Percentiles rank a stretch among this genome's conserved stretches.
Evolutionary conservation across 2,797 vertebrate species (phyloP).

Genomic region (Aplochiton taeniatus): DNA sequence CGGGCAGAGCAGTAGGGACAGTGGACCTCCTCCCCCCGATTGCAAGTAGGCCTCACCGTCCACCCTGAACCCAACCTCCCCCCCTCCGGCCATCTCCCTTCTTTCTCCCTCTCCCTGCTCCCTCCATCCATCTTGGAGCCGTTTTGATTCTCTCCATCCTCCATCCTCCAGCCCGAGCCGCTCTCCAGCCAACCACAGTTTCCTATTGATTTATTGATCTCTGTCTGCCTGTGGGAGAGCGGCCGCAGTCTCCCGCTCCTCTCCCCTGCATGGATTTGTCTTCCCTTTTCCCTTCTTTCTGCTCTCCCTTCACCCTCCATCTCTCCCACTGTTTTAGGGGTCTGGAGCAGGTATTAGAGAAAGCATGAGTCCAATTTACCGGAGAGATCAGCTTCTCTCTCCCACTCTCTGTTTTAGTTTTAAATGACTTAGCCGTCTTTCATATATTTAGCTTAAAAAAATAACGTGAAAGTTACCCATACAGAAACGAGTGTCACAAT

Average conservation of each 20-base stretch:
- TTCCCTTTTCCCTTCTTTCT: conserved; percentile 75
- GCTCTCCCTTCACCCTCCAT: conserved; percentile 66
- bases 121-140: conserved; percentile 65
- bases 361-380: conserved; percentile 87
- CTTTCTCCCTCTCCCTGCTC: neutral
- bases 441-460: neutral
- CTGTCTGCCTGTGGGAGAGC: conserved; percentile 92
- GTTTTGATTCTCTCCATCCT: conserved; percentile 71
- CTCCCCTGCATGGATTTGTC: conserved; percentile 88
- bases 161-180: conserved; percentile 72
- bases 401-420: conserved; percentile 55
- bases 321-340: conserved; percentile 82
- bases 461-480: too few species aligned
- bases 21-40: conserved; percentile 36
- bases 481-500: too few species aligned
- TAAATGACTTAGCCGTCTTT: conserved; percentile 30
- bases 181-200: conserved; percentile 95
- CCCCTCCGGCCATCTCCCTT: conserved; percentile 55
- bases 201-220: conserved; percentile 98
- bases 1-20: conserved; percentile 50
- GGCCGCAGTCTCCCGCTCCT: conserved; percentile 84
- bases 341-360: conserved; percentile 89
- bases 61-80: conserved; percentile 41
- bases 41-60: neutral
- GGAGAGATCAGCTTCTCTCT: conserved; percentile 75